Conservation (phyloP, 1,140 invertebrate species). For the Aphelenchoides besseyi region DNA sequence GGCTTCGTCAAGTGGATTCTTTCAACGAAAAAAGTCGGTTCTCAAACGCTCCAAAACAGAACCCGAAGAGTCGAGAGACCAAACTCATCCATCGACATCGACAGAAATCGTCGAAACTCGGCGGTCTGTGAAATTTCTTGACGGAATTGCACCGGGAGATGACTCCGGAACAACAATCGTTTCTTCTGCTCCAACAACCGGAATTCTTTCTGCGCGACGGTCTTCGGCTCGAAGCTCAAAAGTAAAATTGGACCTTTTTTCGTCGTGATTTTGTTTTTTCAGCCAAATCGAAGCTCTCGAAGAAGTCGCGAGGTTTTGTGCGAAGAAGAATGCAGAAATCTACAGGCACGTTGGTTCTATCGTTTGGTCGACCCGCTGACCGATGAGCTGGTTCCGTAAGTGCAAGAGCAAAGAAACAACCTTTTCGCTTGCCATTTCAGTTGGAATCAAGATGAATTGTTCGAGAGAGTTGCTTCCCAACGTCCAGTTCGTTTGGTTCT, state of each 20-base stretch:
- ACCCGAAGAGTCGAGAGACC: not conserved
- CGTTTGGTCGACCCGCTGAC: not conserved
- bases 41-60: conserved; percentile 1
- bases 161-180: not conserved
- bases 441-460: not conserved
- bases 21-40: conserved; percentile 5
- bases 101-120: not conserved
- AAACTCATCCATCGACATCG: conserved; percentile 9
- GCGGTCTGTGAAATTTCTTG: conserved; percentile 8
- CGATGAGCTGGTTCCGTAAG: not conserved
- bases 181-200: not conserved
- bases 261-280: too few species aligned
- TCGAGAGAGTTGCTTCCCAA: not conserved
- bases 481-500: conserved; percentile 10
- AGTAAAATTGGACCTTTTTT: not conserved
- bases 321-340: not conserved
- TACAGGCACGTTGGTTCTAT: not conserved
- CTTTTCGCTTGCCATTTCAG: not conserved
- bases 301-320: not conserved
- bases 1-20: not conserved
- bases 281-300: not conserved
- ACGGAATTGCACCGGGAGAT: conserved; percentile 11
- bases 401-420: not conserved
- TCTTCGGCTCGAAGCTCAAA: not conserved
- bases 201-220: not conserved